These are phyloP conservation scores for Trissolcus basalis DNA, from an alignment of 1,140 invertebrate species.

Conservation along the genomic window DNA sequence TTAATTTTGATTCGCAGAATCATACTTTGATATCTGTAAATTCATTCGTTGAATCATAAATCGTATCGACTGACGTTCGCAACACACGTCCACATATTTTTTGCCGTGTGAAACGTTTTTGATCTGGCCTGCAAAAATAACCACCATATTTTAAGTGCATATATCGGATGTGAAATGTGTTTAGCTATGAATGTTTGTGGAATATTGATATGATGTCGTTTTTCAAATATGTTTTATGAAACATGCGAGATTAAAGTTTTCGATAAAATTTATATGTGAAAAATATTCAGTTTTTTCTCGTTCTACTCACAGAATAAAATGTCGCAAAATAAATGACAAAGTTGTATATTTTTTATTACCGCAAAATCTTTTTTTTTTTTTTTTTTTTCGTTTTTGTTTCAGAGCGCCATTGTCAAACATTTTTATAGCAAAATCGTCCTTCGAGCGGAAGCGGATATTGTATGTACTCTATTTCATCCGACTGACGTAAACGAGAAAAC, in stretches of 20 bases:
- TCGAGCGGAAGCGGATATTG: no score
- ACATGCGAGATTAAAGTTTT: constrained; percentile 4
- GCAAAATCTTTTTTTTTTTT: no score
- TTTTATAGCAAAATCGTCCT: no score
- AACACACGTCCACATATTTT: no score
- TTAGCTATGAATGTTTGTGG: constrained; percentile 9
- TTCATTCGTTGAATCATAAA: neutral
- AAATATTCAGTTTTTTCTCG: neutral
- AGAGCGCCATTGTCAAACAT: no score
- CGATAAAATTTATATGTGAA: constrained; percentile 4
- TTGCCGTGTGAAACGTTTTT: no score
- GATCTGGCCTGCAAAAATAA: no score
- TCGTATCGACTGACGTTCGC: neutral
- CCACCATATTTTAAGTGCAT: constrained; percentile 9
- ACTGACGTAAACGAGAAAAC: constrained; percentile 5
- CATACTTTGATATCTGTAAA: constrained; percentile 11
- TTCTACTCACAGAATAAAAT: no score
- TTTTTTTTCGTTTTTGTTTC: no score
- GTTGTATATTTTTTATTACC: no score
- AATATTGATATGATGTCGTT: constrained; percentile 7
- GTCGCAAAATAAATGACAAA: no score
- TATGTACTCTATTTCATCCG: no score
- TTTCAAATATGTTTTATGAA: constrained; percentile 16
- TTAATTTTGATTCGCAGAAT: constrained; percentile 17
- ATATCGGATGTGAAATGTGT: constrained; percentile 14